phyloP scores from a whole-genome alignment of 2,797 vertebrate genomes.

The Petrocephalus schoutedeni region DNA sequence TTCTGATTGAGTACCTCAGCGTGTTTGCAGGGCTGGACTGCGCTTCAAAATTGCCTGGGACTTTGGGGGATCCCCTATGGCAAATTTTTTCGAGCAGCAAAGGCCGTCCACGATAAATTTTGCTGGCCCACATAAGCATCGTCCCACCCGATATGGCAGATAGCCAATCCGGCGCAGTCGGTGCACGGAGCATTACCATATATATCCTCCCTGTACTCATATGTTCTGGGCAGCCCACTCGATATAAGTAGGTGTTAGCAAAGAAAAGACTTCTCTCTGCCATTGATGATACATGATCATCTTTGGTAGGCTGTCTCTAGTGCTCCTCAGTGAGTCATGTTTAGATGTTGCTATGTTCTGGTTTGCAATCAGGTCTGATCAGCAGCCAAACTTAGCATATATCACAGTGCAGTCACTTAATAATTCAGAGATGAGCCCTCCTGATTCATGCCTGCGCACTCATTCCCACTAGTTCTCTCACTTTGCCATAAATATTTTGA shows the following conservation, averaged over 20 bases:
- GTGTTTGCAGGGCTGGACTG: not conserved
- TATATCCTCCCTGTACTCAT: not conserved
- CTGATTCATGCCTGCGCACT: not conserved
- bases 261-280: not conserved
- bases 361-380: not conserved
- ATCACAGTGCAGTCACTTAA: conserved; percentile 38
- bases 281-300: not conserved
- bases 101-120: not conserved
- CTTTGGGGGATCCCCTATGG: not conserved
- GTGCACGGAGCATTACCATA: not conserved
- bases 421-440: not conserved
- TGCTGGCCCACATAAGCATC: not conserved
- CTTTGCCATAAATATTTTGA: not conserved
- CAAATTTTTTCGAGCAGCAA: not conserved
- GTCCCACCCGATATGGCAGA: not conserved
- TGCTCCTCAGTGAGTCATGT: conserved; percentile 37
- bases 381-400: conserved; percentile 22
- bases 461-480: not conserved
- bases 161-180: not conserved
- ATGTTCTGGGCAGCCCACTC: not conserved
- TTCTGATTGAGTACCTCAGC: not conserved
- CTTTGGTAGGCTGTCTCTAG: not conserved
- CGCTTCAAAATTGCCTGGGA: no score
- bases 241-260: not conserved
- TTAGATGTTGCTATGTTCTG: conserved; percentile 33